phyloP scores from a whole-genome alignment of 2,113 vertebrate species.

The Colistium nudipinnis region DNA sequence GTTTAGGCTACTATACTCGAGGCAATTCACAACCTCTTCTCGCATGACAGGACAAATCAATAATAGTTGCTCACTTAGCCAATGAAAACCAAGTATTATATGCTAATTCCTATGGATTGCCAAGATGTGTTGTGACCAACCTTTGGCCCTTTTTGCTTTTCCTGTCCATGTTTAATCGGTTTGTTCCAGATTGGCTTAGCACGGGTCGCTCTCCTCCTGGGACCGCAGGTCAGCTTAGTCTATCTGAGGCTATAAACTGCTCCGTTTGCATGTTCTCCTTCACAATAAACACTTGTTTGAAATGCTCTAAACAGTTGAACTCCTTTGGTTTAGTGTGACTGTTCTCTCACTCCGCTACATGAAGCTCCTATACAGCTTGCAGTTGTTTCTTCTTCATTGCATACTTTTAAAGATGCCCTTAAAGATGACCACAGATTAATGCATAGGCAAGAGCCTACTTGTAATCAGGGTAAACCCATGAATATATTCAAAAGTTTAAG shows the following conservation, averaged over 20 bases:
- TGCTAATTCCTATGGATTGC: too few relatives aligned
- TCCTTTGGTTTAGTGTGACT: too few relatives aligned
- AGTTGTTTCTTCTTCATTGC: too few relatives aligned
- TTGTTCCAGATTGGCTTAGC: not conserved
- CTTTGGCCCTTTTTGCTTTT: not conserved
- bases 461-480: too few relatives aligned
- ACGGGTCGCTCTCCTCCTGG: not conserved
- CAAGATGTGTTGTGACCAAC: too few relatives aligned
- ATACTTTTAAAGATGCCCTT: too few relatives aligned
- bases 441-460: too few relatives aligned
- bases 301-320: not conserved
- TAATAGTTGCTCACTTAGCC: not conserved
- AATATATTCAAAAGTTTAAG: too few relatives aligned
- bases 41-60: not conserved
- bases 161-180: too few relatives aligned
- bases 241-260: not conserved
- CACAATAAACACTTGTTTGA: constrained; percentile 2
- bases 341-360: too few relatives aligned
- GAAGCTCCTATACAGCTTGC: too few relatives aligned
- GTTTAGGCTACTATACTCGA: not conserved
- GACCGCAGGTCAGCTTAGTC: not conserved
- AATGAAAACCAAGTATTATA: not conserved
- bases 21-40: not conserved
- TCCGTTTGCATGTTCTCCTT: not conserved
- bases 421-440: too few relatives aligned